phyloP scores from a whole-genome alignment of 2,113 vertebrate genomes.

The Halichoeres trimaculatus region DNA sequence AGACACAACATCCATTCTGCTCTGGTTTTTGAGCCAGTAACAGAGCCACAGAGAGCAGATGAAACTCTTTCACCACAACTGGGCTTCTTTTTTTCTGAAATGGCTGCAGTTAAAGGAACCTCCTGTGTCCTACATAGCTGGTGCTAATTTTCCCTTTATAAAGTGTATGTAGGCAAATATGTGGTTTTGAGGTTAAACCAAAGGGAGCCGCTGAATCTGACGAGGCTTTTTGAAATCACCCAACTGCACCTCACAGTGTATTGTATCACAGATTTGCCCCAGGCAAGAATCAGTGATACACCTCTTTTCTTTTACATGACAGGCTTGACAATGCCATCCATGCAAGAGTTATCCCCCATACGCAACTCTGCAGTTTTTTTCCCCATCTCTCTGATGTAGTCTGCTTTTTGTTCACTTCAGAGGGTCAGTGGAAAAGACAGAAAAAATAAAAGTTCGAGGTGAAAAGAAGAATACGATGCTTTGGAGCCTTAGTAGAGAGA shows the following conservation, averaged over 20 bases:
- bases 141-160: conserved; percentile 29
- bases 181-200: conserved; percentile 64
- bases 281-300: conserved; percentile 59
- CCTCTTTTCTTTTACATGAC: conserved; percentile 60
- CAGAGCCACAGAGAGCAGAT: conserved; percentile 26
- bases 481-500: conserved; percentile 19
- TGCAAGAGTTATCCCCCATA: conserved; percentile 48
- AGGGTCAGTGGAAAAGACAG: conserved; percentile 31
- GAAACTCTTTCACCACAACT: conserved; percentile 29
- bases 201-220: conserved; percentile 36
- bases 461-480: conserved; percentile 27
- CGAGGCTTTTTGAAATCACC: conserved; percentile 45
- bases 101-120: conserved; percentile 26
- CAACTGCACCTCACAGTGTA: conserved; percentile 40
- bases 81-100: conserved; percentile 13
- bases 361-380: conserved; percentile 7
- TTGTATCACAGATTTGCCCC: conserved; percentile 32
- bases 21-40: conserved; percentile 18
- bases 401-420: conserved; percentile 35
- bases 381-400: conserved; percentile 1
- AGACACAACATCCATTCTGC: conserved; percentile 23
- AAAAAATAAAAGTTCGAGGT: conserved; percentile 44
- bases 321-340: conserved; percentile 59
- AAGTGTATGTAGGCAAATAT: conserved; percentile 48
- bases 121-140: conserved; percentile 20